Evolutionary conservation across 2,113 vertebrate genomes (phyloP), one percentile per base, ranked within the genome.

Genomic region (Rallus limicola): DNA sequence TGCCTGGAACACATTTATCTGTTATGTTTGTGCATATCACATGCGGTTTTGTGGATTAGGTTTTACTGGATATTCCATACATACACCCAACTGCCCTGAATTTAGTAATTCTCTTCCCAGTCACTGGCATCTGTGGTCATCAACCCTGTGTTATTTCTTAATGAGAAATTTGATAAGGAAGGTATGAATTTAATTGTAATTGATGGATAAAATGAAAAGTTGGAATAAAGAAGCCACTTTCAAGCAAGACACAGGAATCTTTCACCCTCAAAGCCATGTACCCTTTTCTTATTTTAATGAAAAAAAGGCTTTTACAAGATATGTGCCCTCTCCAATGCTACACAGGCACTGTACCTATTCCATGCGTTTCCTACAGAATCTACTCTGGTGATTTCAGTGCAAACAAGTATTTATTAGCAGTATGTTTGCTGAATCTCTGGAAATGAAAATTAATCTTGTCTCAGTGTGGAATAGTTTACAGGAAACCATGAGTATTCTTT

Each of bases 1-100:
- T 71, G 26, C 50, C 13, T 1, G 3, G 8, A 9, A 9, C 48
- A 42, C 34, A 42, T 6, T 0, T 48, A 6, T 40, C 46, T 3
- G 0, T 29, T 82, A 31, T 6, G 7, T 53, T 38, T 40, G 12
- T 60, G n/a, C 17, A 9, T 70, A 55, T 44, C 38, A 13, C 36
- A 70, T 29, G 9, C 19, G n/a, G n/a, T n/a, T n/a, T n/a, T n/a
- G n/a, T n/a, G 13, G 34, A 5, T 40, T 67, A 77, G 7, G 2
- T 33, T 93, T 80, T 53, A 46, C 13, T 56, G 36, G 10, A n/a
- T 70, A 17, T n/a, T 80, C 42, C 26, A 24, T 17, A 16, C 4
- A 9, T 3, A 24, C 20, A 4, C 2, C 6, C 29, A 29, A 7
- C 5, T 10, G 5, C 29, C 2, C 14, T 33, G 34, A 26, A 48